Conservation (phyloP, 2,888 invertebrate species). For the Hypsopygia costalis region DNA sequence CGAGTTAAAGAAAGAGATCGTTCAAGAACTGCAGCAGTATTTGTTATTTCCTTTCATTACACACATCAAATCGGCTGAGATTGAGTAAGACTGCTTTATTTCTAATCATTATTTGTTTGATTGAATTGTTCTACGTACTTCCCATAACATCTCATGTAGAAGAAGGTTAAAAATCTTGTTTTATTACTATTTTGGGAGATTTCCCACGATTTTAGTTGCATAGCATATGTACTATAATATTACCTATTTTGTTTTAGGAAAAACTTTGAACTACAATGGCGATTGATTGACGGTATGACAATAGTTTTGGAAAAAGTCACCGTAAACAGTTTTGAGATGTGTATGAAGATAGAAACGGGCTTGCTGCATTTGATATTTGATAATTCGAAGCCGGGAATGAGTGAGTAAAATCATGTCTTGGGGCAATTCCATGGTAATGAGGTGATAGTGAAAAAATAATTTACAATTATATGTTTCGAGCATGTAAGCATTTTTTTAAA, state of each 20-base stretch:
- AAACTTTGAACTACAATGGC: conserved; percentile 69
- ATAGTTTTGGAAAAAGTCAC: conserved; percentile 66
- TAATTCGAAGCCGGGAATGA: conserved; percentile 62
- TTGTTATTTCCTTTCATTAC: conserved; percentile 74
- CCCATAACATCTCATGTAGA: no score
- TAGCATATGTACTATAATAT: no score
- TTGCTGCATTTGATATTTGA: conserved; percentile 80
- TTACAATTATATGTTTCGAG: no score
- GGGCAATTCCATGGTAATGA: no score
- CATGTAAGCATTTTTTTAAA: no score
- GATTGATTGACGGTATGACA: conserved; percentile 71
- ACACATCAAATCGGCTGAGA: conserved; percentile 50
- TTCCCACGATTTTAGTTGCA: no score
- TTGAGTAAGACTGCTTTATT: conserved; percentile 40
- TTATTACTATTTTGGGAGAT: no score
- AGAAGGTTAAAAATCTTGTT: no score
- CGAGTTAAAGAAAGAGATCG: conserved; percentile 51
- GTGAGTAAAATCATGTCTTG: conserved; percentile 51
- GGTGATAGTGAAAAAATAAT: no score
- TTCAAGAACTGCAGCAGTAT: conserved; percentile 76
- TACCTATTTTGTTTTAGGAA: conserved; percentile 33
- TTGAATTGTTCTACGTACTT: no score
- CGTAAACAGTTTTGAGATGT: conserved; percentile 71
- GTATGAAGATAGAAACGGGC: conserved; percentile 76
- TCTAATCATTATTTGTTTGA: no score